Base-by-base conservation (phyloP, 2,797 vertebrate genomes). In the Lemur catta region DNA sequence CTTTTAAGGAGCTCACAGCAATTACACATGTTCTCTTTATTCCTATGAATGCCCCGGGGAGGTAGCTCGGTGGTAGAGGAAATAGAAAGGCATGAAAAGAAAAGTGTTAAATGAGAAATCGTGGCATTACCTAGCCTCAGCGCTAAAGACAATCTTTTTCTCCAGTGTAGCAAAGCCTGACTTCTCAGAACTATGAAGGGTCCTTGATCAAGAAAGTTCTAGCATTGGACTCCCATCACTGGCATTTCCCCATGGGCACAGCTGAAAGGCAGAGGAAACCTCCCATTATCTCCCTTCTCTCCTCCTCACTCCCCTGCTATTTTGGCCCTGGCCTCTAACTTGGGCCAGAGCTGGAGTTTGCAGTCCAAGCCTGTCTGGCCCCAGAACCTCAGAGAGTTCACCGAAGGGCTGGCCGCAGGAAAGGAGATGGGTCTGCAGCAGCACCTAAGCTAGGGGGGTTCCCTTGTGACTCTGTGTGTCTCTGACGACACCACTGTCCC, bases 1-100 rank as follows among this genome's bases (percentile, higher is more conserved):
- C 92, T 92, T 93, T 94, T 89, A 94, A 97, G 94, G 89, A 38
- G 43, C 52, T 89, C 95, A 82, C 18, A 38, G 92, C 92, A 89
- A 86, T 97, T 85, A 91, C 82, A 48, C 30, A 43, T n/a, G 59
- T 95, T 84, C 82, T 95, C 82, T 52, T 94, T 95, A 89, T 86
- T 93, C 90, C 89, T 88, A 8, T 59, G 75, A 88, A 93, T 1
- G 1, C 93, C 50, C 92, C 85, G 50, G 89, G 24, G 84, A 97
- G 57, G 80, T 38, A 87, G 86, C 38, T 50, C 78, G 46, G 65
- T 90, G 79, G 46, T 46, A 71, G 43, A 92, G 82, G 69, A 96
- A 96, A 92, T 35, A 92, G 88, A 24, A 88, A 81, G 41, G 61
- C 69, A 88, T 61, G 55, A 22, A 30, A 15, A 43, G 79, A 57